Evolutionary conservation across 2,113 vertebrate species (phyloP).

Genomic region (Oryzias curvinotus): DNA sequence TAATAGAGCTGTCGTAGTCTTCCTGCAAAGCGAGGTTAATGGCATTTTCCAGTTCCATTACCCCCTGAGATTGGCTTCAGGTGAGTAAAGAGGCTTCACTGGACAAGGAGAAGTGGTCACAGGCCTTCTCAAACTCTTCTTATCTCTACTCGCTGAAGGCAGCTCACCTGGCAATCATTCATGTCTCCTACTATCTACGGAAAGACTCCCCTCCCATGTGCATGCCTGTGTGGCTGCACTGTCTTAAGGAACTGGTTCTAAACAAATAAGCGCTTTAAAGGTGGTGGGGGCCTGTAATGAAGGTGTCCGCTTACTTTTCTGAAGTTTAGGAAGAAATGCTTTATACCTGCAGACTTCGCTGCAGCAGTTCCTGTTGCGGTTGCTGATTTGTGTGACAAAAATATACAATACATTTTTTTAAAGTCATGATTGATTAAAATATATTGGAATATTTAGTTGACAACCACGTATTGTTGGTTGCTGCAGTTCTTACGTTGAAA

Average conservation of each 20-base stretch:
- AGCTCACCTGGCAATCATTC: constrained; percentile 48
- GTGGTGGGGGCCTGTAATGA: constrained; percentile 40
- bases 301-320: constrained; percentile 11
- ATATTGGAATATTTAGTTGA: too few relatives aligned
- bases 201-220: constrained; percentile 15
- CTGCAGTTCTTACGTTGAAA: too few relatives aligned
- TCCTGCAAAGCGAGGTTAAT: constrained; percentile 76
- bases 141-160: constrained; percentile 47
- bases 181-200: constrained; percentile 42
- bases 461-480: too few relatives aligned
- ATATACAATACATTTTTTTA: too few relatives aligned
- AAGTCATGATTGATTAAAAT: too few relatives aligned
- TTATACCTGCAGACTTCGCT: background rate
- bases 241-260: constrained; percentile 7
- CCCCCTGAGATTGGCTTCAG: constrained; percentile 75
- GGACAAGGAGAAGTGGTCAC: constrained; percentile 57
- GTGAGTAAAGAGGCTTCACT: constrained; percentile 67
- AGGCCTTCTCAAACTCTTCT: constrained; percentile 37
- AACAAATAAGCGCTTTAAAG: constrained; percentile 18
- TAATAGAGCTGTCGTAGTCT: constrained; percentile 76
- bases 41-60: constrained; percentile 79
- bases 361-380: background rate
- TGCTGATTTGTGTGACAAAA: too few relatives aligned
- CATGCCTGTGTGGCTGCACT: constrained; percentile 2
- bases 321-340: background rate